Base-by-base conservation (phyloP, 1,140 invertebrate species). In the Philotrypesis tridentata region DNA sequence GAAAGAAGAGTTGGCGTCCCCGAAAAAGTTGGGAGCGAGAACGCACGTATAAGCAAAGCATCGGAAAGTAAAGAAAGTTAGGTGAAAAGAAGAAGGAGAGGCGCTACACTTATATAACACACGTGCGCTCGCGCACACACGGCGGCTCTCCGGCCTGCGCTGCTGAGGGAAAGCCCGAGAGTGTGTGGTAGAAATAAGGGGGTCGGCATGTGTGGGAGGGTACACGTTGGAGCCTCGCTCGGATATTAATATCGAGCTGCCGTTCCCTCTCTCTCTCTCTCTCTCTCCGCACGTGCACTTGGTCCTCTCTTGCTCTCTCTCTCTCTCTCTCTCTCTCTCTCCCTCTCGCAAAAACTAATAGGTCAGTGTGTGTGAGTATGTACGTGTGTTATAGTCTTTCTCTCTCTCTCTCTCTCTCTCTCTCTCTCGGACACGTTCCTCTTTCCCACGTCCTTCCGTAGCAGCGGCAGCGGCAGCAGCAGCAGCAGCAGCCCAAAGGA, bases 241-340 rank as follows among this genome's bases (percentile, higher is more conserved):
- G 90, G 88, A 90, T 90, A 90, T 90, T 90, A 90, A 90, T 90
- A 90, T 90, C 89, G 86, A 88, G 87, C 87, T 86, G 85, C 82
- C 82, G 87, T 9, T 60, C 33, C 31, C 61, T 21, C 75, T 43
- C 33, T 14, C 75, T 77, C 68, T 31, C 27, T 61, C 65, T 37
- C 23, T 61, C 33, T 76, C 60, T 14, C 7, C 7, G 25, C 60
- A 65, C 29, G 43, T 37, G 40, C 65, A 75, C 21, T 29, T 65
- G n/a, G 61, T 29, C 25, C 23, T 23, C 61, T 8, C 61, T 65
- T 25, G 1, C 25, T 65, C 61, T 29, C 61, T 37, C 61, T 7
- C 55, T 0, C 37, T 25, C 7, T 23, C 61, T 8, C 61, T 65
- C 61, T 11, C 25, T 65, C 61, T 29, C 61, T 37, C 61, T 7